Evolutionary conservation across 2,888 invertebrate genomes (phyloP).

Genomic region (Chydorus sphaericus): DNA sequence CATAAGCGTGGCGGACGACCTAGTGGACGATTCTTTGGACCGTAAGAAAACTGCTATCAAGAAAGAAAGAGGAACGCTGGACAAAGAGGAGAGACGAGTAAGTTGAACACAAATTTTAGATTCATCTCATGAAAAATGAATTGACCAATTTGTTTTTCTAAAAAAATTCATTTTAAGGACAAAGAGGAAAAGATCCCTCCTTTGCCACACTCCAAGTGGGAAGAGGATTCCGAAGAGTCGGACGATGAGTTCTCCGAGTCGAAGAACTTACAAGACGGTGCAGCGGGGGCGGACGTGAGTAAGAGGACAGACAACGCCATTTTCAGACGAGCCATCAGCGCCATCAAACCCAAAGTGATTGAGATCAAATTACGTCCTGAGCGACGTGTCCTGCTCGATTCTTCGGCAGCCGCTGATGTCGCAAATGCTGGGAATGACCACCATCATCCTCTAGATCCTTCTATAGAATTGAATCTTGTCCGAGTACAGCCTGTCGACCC

Average conservation of each 20-base stretch:
- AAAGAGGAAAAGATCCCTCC: neutral
- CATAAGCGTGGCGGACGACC: no score
- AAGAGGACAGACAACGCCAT: constrained; percentile 84
- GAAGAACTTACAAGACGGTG: neutral
- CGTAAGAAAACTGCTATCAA: constrained; percentile 26
- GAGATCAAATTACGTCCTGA: constrained; percentile 9
- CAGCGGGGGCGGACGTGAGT: neutral
- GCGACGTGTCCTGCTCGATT: constrained; percentile 5
- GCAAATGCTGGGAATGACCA: neutral
- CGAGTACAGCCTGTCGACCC: constrained; percentile 12
- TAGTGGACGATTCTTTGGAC: no score
- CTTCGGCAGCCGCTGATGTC: neutral
- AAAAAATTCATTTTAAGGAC: no score
- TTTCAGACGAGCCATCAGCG: constrained; percentile 73
- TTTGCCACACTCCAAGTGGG: constrained; percentile 1
- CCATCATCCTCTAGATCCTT: neutral
- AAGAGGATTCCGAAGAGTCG: constrained; percentile 7
- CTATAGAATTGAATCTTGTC: neutral
- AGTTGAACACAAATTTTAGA: constrained; percentile 25
- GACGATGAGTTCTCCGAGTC: neutral
- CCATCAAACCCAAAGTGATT: constrained; percentile 28
- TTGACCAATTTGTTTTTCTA: no score
- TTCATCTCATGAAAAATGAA: no score
- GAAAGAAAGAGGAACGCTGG: constrained; percentile 30
- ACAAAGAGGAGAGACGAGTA: constrained; percentile 27